phyloP scores from a whole-genome alignment of 2,113 vertebrate species.

The Salvelinus alpinus region DNA sequence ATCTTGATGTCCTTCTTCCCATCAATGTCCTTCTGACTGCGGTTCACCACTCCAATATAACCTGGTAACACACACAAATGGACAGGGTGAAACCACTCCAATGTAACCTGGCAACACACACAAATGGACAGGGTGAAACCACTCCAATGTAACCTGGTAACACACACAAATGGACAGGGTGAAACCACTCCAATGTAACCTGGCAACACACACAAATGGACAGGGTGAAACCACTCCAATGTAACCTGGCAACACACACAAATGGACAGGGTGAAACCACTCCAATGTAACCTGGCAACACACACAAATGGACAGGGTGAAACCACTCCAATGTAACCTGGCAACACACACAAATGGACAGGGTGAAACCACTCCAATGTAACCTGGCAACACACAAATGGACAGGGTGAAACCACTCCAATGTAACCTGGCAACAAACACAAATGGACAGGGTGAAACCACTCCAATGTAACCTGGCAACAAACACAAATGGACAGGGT shows the following conservation, averaged over 20 bases:
- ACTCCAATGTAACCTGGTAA: constrained; percentile 60
- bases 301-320: no score
- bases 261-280: constrained; percentile 63
- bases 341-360: no score
- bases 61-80: background rate
- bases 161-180: no score
- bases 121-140: constrained; percentile 46
- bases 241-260: no score
- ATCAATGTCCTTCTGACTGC: constrained; percentile 89
- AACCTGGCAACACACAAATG: background rate
- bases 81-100: constrained; percentile 71
- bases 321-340: constrained; percentile 71
- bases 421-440: no score
- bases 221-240: constrained; percentile 71
- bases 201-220: background rate
- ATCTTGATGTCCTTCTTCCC: constrained; percentile 85
- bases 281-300: constrained; percentile 44
- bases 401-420: constrained; percentile 71
- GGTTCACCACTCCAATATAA: constrained; percentile 80
- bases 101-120: background rate
- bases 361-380: constrained; percentile 72
- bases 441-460: constrained; percentile 48
- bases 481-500: no score
- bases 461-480: constrained; percentile 68
- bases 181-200: constrained; percentile 69